These are phyloP conservation scores for Catocala nupta DNA, from an alignment of 2,888 invertebrate genomes.

Conservation along the genomic window DNA sequence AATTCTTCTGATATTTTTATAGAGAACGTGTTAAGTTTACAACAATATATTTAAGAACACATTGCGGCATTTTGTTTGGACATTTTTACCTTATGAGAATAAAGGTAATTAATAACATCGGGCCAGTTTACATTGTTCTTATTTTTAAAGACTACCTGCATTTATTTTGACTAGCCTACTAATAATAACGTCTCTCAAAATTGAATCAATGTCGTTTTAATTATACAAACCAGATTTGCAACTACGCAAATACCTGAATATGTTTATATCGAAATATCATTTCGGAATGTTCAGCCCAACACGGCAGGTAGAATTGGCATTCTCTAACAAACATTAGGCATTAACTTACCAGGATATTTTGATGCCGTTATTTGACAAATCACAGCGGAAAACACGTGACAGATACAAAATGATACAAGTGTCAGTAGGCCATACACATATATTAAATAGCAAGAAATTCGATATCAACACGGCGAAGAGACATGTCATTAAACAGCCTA, in stretches of 20 bases:
- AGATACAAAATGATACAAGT: conserved; percentile 3
- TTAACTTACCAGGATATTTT: not conserved
- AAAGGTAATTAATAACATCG: no score
- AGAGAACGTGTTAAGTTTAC: no score
- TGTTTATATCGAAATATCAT: conserved; percentile 17
- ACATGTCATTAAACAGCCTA: not conserved
- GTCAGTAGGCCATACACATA: conserved; percentile 10
- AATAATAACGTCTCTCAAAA: not conserved
- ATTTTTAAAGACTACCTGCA: no score
- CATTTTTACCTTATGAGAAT: no score
- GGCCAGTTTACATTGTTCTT: no score
- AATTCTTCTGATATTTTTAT: no score
- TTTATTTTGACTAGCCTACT: no score
- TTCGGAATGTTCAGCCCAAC: conserved; percentile 14
- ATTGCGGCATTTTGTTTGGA: no score
- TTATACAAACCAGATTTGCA: conserved; percentile 38
- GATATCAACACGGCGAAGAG: not conserved
- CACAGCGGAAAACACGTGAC: conserved; percentile 15
- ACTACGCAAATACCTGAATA: conserved; percentile 8
- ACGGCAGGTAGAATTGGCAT: conserved; percentile 5
- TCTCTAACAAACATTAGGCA: not conserved
- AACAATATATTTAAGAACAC: no score
- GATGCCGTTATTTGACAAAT: conserved; percentile 13
- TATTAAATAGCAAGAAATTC: not conserved
- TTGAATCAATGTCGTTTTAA: conserved; percentile 17